Evolutionary conservation across 2,797 vertebrate species (phyloP).

Genomic region (Vultur gryphus): DNA sequence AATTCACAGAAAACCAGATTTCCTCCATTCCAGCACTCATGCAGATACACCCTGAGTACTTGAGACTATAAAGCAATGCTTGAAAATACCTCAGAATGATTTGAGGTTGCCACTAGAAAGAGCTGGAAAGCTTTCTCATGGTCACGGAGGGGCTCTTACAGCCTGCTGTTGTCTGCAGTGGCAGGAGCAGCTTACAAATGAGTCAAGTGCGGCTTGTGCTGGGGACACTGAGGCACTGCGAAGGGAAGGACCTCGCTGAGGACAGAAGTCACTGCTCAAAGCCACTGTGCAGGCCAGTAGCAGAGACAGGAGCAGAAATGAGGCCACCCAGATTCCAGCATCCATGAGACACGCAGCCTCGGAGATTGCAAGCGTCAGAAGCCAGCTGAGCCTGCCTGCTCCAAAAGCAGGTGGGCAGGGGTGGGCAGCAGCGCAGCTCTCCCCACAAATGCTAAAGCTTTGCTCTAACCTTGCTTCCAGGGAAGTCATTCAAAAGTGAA

Average conservation of each 20-base stretch:
- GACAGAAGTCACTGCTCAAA: background rate
- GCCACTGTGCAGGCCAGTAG: background rate
- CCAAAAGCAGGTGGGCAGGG: background rate
- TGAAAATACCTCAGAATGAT: background rate
- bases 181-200: background rate
- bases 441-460: background rate
- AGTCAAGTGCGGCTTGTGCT: accelerated
- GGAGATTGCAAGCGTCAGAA: background rate
- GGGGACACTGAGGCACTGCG: background rate
- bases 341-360: background rate
- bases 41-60: background rate
- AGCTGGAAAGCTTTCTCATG: background rate
- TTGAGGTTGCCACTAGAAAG: background rate
- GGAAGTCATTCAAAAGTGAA: background rate
- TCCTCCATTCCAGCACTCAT: background rate
- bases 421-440: background rate
- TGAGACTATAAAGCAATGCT: background rate
- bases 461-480: background rate
- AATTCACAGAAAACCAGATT: constrained; percentile 1
- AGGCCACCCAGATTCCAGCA: background rate
- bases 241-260: background rate
- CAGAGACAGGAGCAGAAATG: background rate
- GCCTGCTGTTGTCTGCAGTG: background rate
- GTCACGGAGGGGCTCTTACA: background rate
- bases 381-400: background rate